phyloP scores from a whole-genome alignment of 2,888 invertebrate species.

The Lydus trimaculatus region DNA sequence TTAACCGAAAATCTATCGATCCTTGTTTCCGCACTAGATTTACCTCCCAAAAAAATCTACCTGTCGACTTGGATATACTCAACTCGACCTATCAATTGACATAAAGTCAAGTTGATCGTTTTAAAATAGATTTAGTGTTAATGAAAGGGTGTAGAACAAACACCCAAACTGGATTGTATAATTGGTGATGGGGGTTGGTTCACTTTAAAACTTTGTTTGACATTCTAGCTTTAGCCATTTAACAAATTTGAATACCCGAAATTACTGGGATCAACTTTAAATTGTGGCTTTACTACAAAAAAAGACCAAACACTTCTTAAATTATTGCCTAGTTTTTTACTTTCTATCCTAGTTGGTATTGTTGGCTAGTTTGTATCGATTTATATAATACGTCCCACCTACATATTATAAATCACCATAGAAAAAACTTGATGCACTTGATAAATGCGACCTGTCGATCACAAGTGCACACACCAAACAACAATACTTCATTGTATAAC shows the following conservation, averaged over 20 bases:
- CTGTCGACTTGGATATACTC: too few relatives aligned
- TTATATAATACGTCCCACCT: not conserved
- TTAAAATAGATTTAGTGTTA: too few relatives aligned
- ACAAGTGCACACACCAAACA: constrained; percentile 29
- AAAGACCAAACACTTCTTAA: too few relatives aligned
- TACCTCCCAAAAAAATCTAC: not conserved
- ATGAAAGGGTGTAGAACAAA: too few relatives aligned
- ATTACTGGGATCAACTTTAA: not conserved
- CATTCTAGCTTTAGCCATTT: not conserved
- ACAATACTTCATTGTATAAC: constrained; percentile 36
- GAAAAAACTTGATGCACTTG: constrained; percentile 17
- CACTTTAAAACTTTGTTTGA: too few relatives aligned
- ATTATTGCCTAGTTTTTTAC: too few relatives aligned
- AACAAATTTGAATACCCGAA: not conserved
- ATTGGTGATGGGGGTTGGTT: not conserved
- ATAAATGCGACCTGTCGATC: constrained; percentile 37
- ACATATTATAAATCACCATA: not conserved
- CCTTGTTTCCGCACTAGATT: not conserved
- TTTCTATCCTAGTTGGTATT: too few relatives aligned
- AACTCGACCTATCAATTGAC: too few relatives aligned
- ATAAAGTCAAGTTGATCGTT: not conserved
- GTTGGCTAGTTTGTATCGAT: too few relatives aligned
- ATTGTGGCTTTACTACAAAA: too few relatives aligned
- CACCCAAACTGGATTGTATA: not conserved
- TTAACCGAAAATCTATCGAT: not conserved